Percentiles rank a stretch among this genome's conserved stretches.
phyloP scores from a whole-genome alignment of 2,113 vertebrate genomes.

The Vidua macroura region DNA sequence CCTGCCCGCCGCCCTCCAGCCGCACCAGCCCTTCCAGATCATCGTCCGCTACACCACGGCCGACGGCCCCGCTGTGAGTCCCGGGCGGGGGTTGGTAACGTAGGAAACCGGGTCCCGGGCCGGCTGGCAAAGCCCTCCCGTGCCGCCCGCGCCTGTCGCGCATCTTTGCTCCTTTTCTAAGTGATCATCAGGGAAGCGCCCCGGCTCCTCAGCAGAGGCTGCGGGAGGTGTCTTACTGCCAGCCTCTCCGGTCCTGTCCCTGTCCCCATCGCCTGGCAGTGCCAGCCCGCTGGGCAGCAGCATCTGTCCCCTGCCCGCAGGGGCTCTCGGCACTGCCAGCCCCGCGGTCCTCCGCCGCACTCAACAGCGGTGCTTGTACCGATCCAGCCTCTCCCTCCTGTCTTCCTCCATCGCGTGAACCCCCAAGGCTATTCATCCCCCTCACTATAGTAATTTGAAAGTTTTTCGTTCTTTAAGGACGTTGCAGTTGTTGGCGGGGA shows the following conservation, averaged over 20 bases:
- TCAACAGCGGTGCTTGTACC: not conserved
- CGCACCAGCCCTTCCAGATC: constrained; percentile 82
- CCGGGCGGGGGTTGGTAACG: not conserved
- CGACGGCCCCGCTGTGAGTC: constrained; percentile 91
- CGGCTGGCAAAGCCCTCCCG: not conserved
- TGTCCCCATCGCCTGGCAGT: not conserved
- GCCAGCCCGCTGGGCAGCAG: not conserved
- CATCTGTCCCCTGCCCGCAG: not conserved
- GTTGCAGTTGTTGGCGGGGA: not conserved
- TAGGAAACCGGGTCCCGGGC: not conserved
- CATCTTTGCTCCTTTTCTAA: not conserved
- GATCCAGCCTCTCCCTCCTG: not conserved
- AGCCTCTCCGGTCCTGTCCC: not conserved
- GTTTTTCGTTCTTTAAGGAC: not conserved
- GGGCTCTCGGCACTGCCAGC: not conserved
- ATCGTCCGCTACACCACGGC: constrained; percentile 87
- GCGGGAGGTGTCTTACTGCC: fast-evolving
- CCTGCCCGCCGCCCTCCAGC: constrained; percentile 75
- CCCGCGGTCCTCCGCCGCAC: not conserved
- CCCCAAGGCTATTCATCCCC: not conserved
- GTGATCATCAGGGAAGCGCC: not conserved
- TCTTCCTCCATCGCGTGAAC: not conserved
- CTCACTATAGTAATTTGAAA: fast-evolving
- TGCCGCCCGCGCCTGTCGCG: not conserved
- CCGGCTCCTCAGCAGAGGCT: not conserved